Evolutionary conservation across 2,113 vertebrate genomes (phyloP).

Genomic region (Etheostoma spectabile): DNA sequence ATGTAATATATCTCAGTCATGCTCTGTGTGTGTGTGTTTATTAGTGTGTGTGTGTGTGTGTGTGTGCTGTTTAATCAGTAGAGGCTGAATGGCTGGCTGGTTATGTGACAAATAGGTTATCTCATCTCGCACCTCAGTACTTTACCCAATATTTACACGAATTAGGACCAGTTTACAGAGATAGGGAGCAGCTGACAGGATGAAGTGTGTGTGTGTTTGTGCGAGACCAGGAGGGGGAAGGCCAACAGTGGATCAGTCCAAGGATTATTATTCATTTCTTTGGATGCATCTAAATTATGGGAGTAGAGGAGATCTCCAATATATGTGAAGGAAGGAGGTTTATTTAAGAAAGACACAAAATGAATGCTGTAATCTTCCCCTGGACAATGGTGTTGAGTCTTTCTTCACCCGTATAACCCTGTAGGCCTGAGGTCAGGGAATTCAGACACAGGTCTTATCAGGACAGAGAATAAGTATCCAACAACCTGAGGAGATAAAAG

Average conservation of each 20-base stretch:
- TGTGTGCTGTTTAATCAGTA: slow-evolving; percentile 81
- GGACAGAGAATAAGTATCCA: slow-evolving; percentile 75
- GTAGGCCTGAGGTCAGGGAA: slow-evolving; percentile 60
- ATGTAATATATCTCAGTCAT: neutral
- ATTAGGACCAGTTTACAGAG: slow-evolving; percentile 84
- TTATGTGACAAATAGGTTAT: slow-evolving; percentile 86
- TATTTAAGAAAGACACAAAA: neutral
- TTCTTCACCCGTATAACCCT: slow-evolving; percentile 36
- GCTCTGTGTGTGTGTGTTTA: slow-evolving; percentile 4
- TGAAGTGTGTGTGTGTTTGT: slow-evolving; percentile 17
- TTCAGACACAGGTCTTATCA: slow-evolving; percentile 67
- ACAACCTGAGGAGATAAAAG: slow-evolving; percentile 71
- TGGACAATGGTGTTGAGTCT: slow-evolving; percentile 1
- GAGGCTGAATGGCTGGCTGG: slow-evolving; percentile 82
- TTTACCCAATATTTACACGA: slow-evolving; percentile 87
- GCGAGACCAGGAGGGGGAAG: neutral
- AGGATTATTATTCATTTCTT: neutral
- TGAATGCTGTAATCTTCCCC: neutral
- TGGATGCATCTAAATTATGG: neutral
- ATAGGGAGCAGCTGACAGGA: slow-evolving; percentile 64
- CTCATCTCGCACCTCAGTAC: slow-evolving; percentile 81
- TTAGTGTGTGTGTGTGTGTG: slow-evolving; percentile 11
- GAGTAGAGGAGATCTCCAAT: neutral
- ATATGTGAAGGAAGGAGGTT: neutral
- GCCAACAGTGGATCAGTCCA: neutral